Conservation (phyloP, 2,797 vertebrate species). For the Anableps anableps region DNA sequence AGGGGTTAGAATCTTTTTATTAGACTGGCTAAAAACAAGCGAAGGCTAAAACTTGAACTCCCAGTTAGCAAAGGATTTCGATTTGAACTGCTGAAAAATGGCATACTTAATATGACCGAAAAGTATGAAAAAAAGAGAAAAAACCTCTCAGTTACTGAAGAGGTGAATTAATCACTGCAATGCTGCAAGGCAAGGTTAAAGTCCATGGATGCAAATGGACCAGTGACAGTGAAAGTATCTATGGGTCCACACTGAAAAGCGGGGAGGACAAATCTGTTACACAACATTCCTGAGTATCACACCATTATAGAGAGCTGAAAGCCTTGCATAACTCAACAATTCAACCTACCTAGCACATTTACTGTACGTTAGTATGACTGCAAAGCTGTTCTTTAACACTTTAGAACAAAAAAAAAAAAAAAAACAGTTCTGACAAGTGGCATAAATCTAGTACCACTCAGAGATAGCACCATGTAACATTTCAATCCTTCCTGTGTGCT, state of each 20-base stretch:
- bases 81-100: slow-evolving; percentile 46
- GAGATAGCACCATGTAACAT: slow-evolving; percentile 64
- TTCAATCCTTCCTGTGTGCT: slow-evolving; percentile 65
- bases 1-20: not conserved
- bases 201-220: slow-evolving; percentile 65
- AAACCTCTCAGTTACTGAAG: slow-evolving; percentile 56
- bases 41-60: not conserved
- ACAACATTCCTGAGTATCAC: slow-evolving; percentile 65
- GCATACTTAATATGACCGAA: slow-evolving; percentile 12
- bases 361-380: slow-evolving; percentile 74
- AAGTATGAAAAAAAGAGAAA: slow-evolving; percentile 26
- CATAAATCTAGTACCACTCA: slow-evolving; percentile 76
- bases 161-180: slow-evolving; percentile 56
- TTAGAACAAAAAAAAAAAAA: slow-evolving; percentile 68
- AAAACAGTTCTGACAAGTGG: slow-evolving; percentile 72
- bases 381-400: slow-evolving; percentile 75
- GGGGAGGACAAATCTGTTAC: slow-evolving; percentile 62
- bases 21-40: not conserved
- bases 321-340: slow-evolving; percentile 78
- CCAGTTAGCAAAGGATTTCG: slow-evolving; percentile 12
- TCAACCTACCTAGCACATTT: slow-evolving; percentile 75
- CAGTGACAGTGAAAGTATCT: slow-evolving; percentile 54
- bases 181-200: slow-evolving; percentile 48
- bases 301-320: slow-evolving; percentile 70
- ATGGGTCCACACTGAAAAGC: slow-evolving; percentile 52